Percentiles rank a stretch among this genome's conserved stretches.
Evolutionary conservation across 2,888 invertebrate genomes (phyloP).

Genomic region (Callinectes sapidus): DNA sequence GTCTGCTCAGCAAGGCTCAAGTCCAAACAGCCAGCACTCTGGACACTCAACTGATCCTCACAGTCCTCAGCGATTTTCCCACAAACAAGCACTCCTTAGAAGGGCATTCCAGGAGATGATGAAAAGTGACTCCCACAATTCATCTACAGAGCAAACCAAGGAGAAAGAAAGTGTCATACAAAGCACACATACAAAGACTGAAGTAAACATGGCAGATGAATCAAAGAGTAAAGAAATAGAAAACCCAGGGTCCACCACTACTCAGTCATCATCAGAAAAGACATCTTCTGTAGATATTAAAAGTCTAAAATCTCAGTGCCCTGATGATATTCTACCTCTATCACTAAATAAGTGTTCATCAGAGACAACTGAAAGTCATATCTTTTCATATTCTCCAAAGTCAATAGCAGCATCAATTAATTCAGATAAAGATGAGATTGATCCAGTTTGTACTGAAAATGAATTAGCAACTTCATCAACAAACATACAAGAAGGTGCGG

Average conservation of each 20-base stretch:
- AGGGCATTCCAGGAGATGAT: constrained; percentile 60
- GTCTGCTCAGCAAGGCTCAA: background rate
- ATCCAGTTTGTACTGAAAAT: background rate
- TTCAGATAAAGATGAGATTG: background rate
- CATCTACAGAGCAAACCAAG: constrained; percentile 32
- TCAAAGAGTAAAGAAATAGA: background rate
- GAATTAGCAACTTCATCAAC: background rate
- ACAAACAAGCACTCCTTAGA: constrained; percentile 58
- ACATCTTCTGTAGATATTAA: background rate
- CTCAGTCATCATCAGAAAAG: background rate
- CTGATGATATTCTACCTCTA: background rate
- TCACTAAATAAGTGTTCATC: background rate
- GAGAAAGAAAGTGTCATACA: background rate
- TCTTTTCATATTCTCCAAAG: background rate
- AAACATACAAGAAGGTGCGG: background rate
- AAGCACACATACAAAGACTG: background rate
- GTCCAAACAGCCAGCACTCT: background rate
- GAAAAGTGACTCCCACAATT: constrained; percentile 49
- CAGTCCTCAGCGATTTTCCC: constrained; percentile 50
- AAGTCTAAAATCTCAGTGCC: background rate
- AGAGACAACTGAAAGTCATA: background rate
- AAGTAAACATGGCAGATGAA: constrained; percentile 10
- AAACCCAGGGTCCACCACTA: background rate
- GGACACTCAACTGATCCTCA: background rate
- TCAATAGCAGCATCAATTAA: background rate